Evolutionary conservation across 2,888 invertebrate genomes (phyloP), one percentile per base, ranked within the genome.

Genomic region (Cloeon dipterum): DNA sequence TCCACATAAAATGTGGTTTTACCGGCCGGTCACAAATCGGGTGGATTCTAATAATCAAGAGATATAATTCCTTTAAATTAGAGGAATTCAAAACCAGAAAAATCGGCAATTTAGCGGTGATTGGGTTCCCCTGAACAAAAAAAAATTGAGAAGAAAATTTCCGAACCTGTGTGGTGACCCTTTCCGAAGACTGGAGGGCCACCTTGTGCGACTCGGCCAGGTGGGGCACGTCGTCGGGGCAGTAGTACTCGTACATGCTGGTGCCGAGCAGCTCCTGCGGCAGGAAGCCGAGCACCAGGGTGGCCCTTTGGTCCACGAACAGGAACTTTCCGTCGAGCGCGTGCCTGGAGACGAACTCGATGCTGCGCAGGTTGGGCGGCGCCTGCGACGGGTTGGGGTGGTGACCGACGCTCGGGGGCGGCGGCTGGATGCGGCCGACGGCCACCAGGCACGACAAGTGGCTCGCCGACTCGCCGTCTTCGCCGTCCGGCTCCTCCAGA

Each of bases 211-310:
- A 70, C 45, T 82, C 77, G 11, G 85, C 81, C 42, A 91, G 65
- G 1, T 68, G 65, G 4, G 70, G 64, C 41, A 88, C 71, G 52
- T 86, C 86, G 26, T 78, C 75, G 39, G 74, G 75, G 48, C 78
- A 72, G 50, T 81, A 83, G 58, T 88, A 86, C 58, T 91, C 91
- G 54, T 91, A 91, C 63, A 89, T 74, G 46, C 85, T 86, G 10
- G 86, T 83, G 25, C 89, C 89, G 17, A 89, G 58, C 34, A 93
- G 60, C 61, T 93, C 91, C 59, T 93, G 91, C 2, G 91, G 89
- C 39, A 93, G 62, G 60, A 79, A 91, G 2, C 91, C 91, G 41
- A 89, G 63, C 23, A 83, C 76, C 43, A 85, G 55, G 2, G 89
- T 89, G 19, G 83, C 85, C 53, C 88, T 75, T 56, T 89, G 89